phyloP scores from a whole-genome alignment of 2,797 vertebrate genomes.

The Pachyuromys duprasi region DNA sequence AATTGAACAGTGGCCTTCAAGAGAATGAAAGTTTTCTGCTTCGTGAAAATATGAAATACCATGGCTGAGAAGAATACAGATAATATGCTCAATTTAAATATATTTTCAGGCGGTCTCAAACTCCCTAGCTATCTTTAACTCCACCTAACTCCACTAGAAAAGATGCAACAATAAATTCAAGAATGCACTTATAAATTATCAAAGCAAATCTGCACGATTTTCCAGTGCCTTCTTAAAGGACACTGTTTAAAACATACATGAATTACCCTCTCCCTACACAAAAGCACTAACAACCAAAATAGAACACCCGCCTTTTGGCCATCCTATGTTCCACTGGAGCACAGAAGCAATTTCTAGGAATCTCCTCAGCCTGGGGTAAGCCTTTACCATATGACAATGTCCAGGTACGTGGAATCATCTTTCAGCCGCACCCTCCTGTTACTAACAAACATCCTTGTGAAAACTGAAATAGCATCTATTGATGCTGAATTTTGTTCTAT shows the following conservation, averaged over 20 bases:
- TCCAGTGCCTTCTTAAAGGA: background rate
- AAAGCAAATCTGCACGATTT: constrained; percentile 3
- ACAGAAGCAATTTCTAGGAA: constrained; percentile 60
- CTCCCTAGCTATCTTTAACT: constrained; percentile 34
- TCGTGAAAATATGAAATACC: constrained; percentile 9
- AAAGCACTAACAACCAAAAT: constrained; percentile 42
- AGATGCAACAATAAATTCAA: background rate
- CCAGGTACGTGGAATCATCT: background rate
- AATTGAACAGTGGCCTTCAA: constrained; percentile 44
- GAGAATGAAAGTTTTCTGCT: constrained; percentile 38
- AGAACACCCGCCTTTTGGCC: background rate
- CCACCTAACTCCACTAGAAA: constrained; percentile 41
- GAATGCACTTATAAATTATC: background rate
- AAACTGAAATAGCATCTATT: constrained; percentile 5
- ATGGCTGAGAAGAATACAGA: background rate
- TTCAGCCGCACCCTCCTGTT: background rate
- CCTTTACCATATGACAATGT: background rate
- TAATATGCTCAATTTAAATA: constrained; percentile 54
- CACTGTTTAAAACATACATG: background rate
- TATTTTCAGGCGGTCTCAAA: background rate
- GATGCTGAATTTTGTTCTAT: background rate
- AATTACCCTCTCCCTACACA: constrained; percentile 7
- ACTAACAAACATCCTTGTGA: background rate
- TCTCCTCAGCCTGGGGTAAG: background rate
- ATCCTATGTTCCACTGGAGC: background rate